phyloP scores from a whole-genome alignment of 2,113 vertebrate genomes.

The Ictidomys tridecemlineatus region DNA sequence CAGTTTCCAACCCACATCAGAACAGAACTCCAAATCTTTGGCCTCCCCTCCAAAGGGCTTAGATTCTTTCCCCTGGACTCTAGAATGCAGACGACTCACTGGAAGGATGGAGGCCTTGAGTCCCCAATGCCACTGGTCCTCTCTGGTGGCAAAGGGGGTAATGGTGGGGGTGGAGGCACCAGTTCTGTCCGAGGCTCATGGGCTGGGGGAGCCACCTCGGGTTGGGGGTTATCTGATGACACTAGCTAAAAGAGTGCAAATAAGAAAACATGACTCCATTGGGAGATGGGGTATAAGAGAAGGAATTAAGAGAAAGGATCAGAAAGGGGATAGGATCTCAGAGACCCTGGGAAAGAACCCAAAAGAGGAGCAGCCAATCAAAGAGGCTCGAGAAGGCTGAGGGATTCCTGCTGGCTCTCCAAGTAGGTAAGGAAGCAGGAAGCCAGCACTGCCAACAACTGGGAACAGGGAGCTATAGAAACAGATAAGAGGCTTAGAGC shows the following conservation, averaged over 20 bases:
- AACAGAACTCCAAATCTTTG: not conserved
- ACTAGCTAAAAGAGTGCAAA: slow-evolving; percentile 87
- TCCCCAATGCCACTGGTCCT: slow-evolving; percentile 95
- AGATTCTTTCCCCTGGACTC: not conserved
- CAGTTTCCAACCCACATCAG: not conserved
- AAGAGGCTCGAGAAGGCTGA: not conserved
- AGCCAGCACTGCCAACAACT: not conserved
- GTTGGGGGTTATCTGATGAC: slow-evolving; percentile 90
- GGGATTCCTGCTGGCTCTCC: not conserved
- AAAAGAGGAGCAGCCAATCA: not conserved
- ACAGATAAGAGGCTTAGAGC: not conserved
- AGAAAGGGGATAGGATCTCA: not conserved
- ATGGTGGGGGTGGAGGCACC: slow-evolving; percentile 91
- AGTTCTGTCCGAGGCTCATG: slow-evolving; percentile 88
- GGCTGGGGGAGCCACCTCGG: slow-evolving; percentile 86
- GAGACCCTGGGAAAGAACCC: not conserved
- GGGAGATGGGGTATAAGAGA: not conserved
- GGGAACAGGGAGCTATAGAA: not conserved
- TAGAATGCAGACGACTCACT: slow-evolving; percentile 87
- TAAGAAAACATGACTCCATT: not conserved
- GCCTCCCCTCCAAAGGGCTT: not conserved
- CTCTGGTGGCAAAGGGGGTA: slow-evolving; percentile 92
- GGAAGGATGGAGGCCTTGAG: slow-evolving; percentile 95
- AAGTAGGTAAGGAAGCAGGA: not conserved
- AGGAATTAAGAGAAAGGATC: not conserved